Percentiles rank a stretch among this genome's conserved stretches.
Conservation (phyloP, 2,888 invertebrate species). For the Euplagia quadripunctaria region DNA sequence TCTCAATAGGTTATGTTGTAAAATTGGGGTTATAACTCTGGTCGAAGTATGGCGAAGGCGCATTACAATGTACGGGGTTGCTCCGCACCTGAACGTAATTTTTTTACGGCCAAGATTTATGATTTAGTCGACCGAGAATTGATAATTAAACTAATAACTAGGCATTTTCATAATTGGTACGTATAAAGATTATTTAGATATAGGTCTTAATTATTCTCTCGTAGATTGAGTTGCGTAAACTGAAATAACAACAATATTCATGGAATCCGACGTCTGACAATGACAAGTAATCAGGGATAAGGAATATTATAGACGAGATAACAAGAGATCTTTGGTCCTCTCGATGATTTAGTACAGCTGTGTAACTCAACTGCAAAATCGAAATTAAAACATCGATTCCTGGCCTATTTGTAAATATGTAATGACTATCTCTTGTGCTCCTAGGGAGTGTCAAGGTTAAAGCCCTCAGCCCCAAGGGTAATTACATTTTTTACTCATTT, state of each 20-base stretch:
- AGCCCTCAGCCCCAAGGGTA: no score
- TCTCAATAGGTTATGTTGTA: conserved; percentile 71
- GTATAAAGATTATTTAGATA: not conserved
- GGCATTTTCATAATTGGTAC: conserved; percentile 20
- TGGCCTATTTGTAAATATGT: not conserved
- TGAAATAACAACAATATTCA: conserved; percentile 23
- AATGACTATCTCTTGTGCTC: no score
- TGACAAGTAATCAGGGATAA: conserved; percentile 43
- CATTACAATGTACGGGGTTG: conserved; percentile 55
- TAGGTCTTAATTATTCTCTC: conserved; percentile 11
- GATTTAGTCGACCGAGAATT: conserved; percentile 32
- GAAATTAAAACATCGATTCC: not conserved
- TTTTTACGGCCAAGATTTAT: conserved; percentile 44
- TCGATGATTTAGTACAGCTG: conserved; percentile 22
- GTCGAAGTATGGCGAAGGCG: conserved; percentile 43
- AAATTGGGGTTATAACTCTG: conserved; percentile 63
- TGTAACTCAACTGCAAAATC: not conserved
- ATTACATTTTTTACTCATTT: no score
- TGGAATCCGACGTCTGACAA: conserved; percentile 30
- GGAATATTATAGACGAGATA: conserved; percentile 36
- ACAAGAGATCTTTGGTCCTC: conserved; percentile 33
- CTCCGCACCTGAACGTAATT: conserved; percentile 50
- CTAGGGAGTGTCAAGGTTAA: no score
- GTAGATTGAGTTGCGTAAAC: conserved; percentile 20
- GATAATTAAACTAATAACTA: conserved; percentile 34